These are phyloP conservation scores for Hydropsyche tenuis DNA, from an alignment of 1,140 invertebrate genomes.

Conservation along the genomic window DNA sequence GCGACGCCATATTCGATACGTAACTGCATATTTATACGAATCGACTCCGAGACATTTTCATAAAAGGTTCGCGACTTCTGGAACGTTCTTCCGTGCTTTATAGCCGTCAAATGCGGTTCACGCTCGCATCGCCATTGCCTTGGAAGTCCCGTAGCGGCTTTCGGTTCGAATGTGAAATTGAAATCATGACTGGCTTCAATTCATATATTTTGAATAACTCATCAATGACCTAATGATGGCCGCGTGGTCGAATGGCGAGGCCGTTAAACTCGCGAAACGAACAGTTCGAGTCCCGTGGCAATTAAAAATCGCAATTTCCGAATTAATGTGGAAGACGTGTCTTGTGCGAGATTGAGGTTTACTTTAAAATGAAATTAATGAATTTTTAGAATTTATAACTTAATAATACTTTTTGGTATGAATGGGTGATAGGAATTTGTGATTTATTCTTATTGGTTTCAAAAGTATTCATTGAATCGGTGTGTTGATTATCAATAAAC, in stretches of 20 bases:
- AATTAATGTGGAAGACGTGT: no score
- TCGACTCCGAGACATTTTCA: not conserved
- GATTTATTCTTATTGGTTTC: no score
- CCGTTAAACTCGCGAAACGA: not conserved
- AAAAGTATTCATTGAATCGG: no score
- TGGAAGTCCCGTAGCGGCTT: slow-evolving; percentile 29
- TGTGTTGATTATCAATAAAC: no score
- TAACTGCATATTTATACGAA: no score
- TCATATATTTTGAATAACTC: slow-evolving; percentile 50
- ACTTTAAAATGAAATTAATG: no score
- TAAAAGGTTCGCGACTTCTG: slow-evolving; percentile 22
- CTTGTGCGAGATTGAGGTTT: no score
- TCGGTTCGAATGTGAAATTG: slow-evolving; percentile 47
- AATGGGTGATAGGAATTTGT: no score
- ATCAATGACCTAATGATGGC: slow-evolving; percentile 45
- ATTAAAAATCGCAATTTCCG: no score
- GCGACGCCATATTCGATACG: no score
- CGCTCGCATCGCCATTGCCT: slow-evolving; percentile 39
- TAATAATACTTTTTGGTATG: no score
- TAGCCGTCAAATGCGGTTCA: slow-evolving; percentile 43
- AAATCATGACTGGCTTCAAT: slow-evolving; percentile 48
- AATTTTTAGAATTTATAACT: no score
- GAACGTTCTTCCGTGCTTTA: slow-evolving; percentile 43
- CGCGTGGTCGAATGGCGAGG: slow-evolving; percentile 28
- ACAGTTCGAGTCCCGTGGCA: slow-evolving; percentile 1